These are phyloP conservation scores for Chauna torquata DNA, from an alignment of 2,113 vertebrate species.

Conservation along the genomic window DNA sequence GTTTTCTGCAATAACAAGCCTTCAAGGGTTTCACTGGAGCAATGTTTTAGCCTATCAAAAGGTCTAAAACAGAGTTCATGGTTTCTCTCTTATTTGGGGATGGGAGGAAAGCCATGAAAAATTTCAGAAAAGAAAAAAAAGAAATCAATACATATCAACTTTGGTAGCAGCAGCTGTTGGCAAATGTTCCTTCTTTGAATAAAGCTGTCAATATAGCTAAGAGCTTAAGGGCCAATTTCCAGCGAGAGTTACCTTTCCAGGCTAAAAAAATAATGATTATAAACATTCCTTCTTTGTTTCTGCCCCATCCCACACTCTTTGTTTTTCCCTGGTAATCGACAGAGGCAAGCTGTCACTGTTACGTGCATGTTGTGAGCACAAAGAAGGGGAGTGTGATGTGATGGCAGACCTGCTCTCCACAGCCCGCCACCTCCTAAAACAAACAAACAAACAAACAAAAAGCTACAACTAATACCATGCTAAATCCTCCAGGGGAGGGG, in stretches of 20 bases:
- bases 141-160: slow-evolving; percentile 50
- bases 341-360: neutral
- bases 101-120: neutral
- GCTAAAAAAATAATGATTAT: slow-evolving; percentile 44
- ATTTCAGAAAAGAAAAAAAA: slow-evolving; percentile 17
- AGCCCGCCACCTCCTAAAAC: neutral
- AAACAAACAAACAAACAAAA: neutral
- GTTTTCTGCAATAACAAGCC: neutral
- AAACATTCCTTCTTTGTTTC: slow-evolving; percentile 12
- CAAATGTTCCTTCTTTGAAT: slow-evolving; percentile 42
- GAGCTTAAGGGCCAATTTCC: slow-evolving; percentile 37
- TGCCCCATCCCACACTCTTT: neutral
- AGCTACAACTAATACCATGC: neutral
- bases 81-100: slow-evolving; percentile 22
- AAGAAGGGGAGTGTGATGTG: neutral
- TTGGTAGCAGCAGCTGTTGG: slow-evolving; percentile 36
- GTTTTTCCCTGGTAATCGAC: neutral
- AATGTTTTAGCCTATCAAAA: slow-evolving; percentile 35
- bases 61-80: slow-evolving; percentile 17
- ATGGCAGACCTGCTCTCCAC: neutral
- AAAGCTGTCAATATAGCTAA: slow-evolving; percentile 58
- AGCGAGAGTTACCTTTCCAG: slow-evolving; percentile 22
- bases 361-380: neutral
- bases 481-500: neutral
- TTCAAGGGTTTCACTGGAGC: neutral